Conservation (phyloP, 2,888 invertebrate genomes). For the Apamea sordens region DNA sequence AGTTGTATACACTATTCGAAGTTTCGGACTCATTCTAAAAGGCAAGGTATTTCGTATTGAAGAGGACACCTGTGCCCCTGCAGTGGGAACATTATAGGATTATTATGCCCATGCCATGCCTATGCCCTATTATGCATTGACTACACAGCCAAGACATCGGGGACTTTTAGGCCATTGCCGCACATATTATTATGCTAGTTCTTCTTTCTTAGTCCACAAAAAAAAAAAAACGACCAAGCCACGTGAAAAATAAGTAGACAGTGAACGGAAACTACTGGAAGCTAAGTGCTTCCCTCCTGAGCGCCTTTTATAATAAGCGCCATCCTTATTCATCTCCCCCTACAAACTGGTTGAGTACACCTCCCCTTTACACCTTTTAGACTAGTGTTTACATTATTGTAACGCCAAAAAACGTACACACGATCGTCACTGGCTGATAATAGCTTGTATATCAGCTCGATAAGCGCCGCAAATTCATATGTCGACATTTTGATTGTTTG, state of each 20-base stretch:
- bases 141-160: background rate
- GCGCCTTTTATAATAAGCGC: slow-evolving; percentile 12
- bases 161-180: background rate
- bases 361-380: background rate
- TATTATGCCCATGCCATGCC: too few species aligned
- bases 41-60: background rate
- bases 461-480: slow-evolving; percentile 45
- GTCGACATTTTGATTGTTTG: slow-evolving; percentile 47
- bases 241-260: background rate
- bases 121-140: background rate
- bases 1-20: background rate
- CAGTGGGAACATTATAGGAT: background rate
- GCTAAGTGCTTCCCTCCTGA: slow-evolving; percentile 23
- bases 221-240: background rate
- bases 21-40: background rate
- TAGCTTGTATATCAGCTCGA: slow-evolving; percentile 36
- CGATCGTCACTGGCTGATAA: slow-evolving; percentile 57
- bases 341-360: background rate
- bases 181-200: background rate
- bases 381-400: slow-evolving; percentile 41
- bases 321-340: slow-evolving; percentile 27
- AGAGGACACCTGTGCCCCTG: background rate
- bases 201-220: background rate
- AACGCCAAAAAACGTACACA: slow-evolving; percentile 36
- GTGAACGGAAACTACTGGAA: slow-evolving; percentile 7